Evolutionary conservation across 2,797 vertebrate species (phyloP), one percentile per base, ranked within the genome.

Genomic region (Peromyscus aztecus): DNA sequence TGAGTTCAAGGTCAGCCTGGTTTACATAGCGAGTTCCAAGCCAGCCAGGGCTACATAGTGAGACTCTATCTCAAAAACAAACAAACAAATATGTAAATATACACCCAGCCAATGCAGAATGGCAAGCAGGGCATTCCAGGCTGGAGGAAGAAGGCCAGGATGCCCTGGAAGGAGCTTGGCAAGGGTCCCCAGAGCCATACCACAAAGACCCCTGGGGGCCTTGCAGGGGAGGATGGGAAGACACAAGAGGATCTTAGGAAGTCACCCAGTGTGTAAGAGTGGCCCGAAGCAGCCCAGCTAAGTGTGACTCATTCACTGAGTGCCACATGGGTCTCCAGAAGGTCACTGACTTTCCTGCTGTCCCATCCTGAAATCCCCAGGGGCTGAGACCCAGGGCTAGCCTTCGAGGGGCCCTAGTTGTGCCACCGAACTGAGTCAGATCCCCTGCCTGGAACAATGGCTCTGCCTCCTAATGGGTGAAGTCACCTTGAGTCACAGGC

Each of bases 351-450:
- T 80, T 63, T 57, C 40, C 63, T 57, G 19, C 17, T 63, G 75
- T 49, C 69, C 34, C 31, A 40, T 46, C 59, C 52, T 91, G 29
- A 43, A 24, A 27, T 1, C 14, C 37, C 19, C 61, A 83, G 40
- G 29, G 86, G 49, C 81, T 75, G n/a, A 76, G 82, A 46, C 37
- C 29, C 13, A n/a, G 37, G 46, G 40, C 59, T 76, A 55, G 23
- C 19, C 31, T 21, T 31, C 13, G 27, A 69, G 61, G n/a, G 67
- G n/a, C 49, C 46, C 6, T 63, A 49, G 27, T 24, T 88, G 71
- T 78, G 77, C n/a, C 77, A 71, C n/a, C n/a, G 55, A 46, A 65
- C 69, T 73, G 82, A 95, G 67, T 96, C 83, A 90, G 69, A 78
- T 6, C 29, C 24, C 8, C 6, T 77, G 52, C 31, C 29, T 78